Evolutionary conservation across 2,797 vertebrate species (phyloP).

Genomic region (Xenops minutus): DNA sequence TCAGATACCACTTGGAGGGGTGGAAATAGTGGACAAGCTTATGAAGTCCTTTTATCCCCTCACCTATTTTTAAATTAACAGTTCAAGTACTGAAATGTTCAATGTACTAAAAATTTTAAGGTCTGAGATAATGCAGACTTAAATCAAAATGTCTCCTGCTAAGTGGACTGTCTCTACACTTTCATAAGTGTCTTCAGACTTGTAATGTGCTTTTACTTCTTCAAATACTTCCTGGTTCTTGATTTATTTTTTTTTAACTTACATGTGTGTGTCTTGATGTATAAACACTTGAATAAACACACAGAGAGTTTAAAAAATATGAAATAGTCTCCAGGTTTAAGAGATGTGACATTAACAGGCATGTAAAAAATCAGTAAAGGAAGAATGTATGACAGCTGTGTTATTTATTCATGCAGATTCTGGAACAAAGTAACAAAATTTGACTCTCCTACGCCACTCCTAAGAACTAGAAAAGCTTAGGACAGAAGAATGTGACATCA

Average conservation of each 20-base stretch:
- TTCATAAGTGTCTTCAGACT: background rate
- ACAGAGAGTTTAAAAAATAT: background rate
- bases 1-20: background rate
- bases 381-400: background rate
- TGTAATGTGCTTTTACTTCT: background rate
- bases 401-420: background rate
- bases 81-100: background rate
- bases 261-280: rapidly evolving
- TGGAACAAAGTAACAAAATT: background rate
- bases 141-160: background rate
- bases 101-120: background rate
- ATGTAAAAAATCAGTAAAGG: background rate
- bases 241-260: background rate
- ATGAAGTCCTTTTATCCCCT: background rate
- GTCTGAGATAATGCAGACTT: background rate
- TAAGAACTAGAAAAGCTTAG: background rate
- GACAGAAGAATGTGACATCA: background rate
- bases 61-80: background rate
- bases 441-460: background rate
- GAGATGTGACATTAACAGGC: background rate
- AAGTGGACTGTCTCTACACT: background rate
- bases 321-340: background rate
- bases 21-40: background rate
- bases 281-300: background rate
- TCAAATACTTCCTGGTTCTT: background rate